Base-by-base conservation (phyloP, 2,113 vertebrate genomes). In the Rhynchopsitta pachyrhyncha region DNA sequence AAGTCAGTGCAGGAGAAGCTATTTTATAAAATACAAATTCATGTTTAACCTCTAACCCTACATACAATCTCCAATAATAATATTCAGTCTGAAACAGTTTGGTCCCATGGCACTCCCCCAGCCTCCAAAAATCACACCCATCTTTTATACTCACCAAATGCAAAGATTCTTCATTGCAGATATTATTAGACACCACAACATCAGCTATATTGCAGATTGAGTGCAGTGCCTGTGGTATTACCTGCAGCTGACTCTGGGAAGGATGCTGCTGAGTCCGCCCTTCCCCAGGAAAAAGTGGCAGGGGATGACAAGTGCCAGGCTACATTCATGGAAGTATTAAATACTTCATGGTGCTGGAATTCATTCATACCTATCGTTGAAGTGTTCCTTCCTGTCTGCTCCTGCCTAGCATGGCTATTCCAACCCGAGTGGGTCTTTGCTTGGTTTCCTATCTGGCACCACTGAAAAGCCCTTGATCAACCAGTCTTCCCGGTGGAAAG, bases 291-390 rank as follows among this genome's bases (percentile, higher is more conserved):
- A 63, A 62, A 85, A 64, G 39, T 27, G 33, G 7, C 27, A 37
- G 35, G 33, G 31, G 6, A 16, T 42, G 13, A 47, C 37, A 90
- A 71, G 14, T 14, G 27, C 63, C 13, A 60, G 74, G 42, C 20
- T 28, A 13, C 25, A 33, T 66, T 77, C 63, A 13, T 25, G 46
- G 10, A 3, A 5, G 63, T 49, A 17, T 28, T 44, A 31, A 78
- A 77, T 22, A n/a, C 22, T 37, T 57, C 19, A 8, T 16, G 28
- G 29, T 18, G 44, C 73, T 64, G 79, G 62, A 46, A 67, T 60
- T 82, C 9, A 25, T 67, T 53, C 16, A 10, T 5, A 19, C 10
- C 33, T 35, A 1, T 22, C 0, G 0, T 3, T 44, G 55, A 75
- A 59, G 28, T 28, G 33, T 19, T 52, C 33, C 28, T 67, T 44